phyloP scores from a whole-genome alignment of 2,888 invertebrate genomes.

The Marasmarcha lunaedactyla region DNA sequence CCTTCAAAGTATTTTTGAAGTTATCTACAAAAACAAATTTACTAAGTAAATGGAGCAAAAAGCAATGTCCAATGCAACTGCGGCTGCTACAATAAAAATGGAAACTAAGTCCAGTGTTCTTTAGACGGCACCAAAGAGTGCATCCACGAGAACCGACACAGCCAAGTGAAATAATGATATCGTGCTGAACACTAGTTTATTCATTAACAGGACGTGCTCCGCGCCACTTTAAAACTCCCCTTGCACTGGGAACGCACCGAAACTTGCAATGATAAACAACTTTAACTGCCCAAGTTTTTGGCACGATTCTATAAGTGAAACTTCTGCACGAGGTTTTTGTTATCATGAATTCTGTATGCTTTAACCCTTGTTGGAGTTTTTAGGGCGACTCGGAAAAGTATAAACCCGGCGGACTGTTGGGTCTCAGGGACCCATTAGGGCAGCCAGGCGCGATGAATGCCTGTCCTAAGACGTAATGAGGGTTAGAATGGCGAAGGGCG shows the following conservation, averaged over 20 bases:
- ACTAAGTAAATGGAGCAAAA: too few relatives aligned
- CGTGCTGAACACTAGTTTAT: not conserved
- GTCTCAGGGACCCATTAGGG: not conserved
- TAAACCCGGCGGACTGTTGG: not conserved
- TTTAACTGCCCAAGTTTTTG: constrained; percentile 1
- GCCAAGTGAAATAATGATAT: too few relatives aligned
- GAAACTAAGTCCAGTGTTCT: not conserved
- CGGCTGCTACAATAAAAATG: not conserved
- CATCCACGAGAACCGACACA: too few relatives aligned
- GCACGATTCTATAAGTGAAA: too few relatives aligned
- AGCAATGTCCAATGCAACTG: too few relatives aligned
- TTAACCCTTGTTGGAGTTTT: not conserved
- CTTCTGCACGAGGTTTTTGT: not conserved
- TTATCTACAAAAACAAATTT: too few relatives aligned
- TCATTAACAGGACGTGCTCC: not conserved
- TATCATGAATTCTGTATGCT: not conserved
- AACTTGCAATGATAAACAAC: constrained; percentile 1
- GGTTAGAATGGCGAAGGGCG: not conserved
- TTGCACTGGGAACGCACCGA: not conserved
- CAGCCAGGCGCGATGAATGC: not conserved
- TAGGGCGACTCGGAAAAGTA: not conserved
- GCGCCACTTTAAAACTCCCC: not conserved
- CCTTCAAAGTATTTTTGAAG: too few relatives aligned
- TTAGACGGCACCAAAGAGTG: too few relatives aligned
- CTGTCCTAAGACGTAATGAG: not conserved